Conservation (phyloP, 2,888 invertebrate species). For the Papilio elwesi region DNA sequence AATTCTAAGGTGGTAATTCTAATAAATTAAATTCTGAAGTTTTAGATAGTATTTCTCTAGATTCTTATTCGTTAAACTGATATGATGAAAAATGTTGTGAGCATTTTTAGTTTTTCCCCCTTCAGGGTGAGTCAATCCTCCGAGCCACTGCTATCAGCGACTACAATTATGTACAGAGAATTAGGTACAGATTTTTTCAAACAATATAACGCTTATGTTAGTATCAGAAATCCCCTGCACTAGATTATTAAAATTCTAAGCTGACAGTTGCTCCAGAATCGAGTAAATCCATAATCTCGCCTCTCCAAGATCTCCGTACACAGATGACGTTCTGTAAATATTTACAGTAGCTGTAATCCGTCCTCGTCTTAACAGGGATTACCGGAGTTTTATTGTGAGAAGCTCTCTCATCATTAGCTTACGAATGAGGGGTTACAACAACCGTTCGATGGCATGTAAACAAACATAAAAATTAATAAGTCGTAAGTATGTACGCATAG, state of each 20-base stretch:
- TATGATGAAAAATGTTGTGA: no score
- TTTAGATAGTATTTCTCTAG: no score
- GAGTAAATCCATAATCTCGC: conserved; percentile 48
- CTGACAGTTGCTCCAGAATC: conserved; percentile 41
- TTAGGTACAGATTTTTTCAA: neutral
- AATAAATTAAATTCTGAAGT: no score
- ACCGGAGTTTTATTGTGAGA: conserved; percentile 75
- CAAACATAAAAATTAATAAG: conserved; percentile 29
- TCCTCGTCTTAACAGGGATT: conserved; percentile 56
- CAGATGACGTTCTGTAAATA: conserved; percentile 72
- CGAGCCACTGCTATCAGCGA: no score
- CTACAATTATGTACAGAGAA: no score
- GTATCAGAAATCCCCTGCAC: neutral
- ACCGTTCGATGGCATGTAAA: conserved; percentile 34
- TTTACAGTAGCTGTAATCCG: conserved; percentile 65
- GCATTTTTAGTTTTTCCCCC: no score
- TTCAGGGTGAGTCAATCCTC: no score
- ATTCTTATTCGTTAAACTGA: no score
- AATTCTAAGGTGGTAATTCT: no score
- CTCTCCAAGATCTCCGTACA: conserved; percentile 55
- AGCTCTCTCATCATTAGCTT: conserved; percentile 55
- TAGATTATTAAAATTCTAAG: neutral
- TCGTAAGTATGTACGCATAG: conserved; percentile 1
- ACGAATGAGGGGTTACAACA: conserved; percentile 43
- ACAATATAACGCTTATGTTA: neutral